Evolutionary conservation across 1,140 invertebrate genomes (phyloP).

Genomic region (Drosophila bipectinata): DNA sequence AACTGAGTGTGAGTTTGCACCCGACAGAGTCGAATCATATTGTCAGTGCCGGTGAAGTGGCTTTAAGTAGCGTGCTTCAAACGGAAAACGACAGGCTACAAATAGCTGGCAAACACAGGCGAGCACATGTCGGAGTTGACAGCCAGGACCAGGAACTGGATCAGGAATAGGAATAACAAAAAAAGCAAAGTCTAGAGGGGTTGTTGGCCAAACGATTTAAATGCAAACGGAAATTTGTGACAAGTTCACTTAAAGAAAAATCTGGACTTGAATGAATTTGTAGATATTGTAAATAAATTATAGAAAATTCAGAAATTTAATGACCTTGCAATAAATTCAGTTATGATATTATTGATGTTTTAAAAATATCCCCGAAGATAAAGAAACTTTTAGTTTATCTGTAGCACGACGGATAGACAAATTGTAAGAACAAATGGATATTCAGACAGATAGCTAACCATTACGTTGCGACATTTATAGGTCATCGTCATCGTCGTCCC

Average conservation of each 20-base stretch:
- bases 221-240: conserved; percentile 51
- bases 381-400: background rate
- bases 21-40: conserved; percentile 28
- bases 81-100: conserved; percentile 41
- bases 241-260: conserved; percentile 4
- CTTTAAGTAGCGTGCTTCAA: conserved; percentile 65
- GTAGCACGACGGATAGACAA: conserved; percentile 31
- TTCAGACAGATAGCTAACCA: conserved; percentile 42
- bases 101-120: conserved; percentile 35
- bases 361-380: too few species aligned
- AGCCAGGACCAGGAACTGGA: conserved; percentile 28
- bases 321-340: too few species aligned
- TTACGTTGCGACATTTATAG: conserved; percentile 54
- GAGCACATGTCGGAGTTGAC: conserved; percentile 67
- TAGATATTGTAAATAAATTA: too few species aligned
- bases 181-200: conserved; percentile 15
- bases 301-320: too few species aligned
- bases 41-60: conserved; percentile 31
- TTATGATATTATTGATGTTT: too few species aligned
- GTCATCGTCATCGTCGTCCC: conserved; percentile 41
- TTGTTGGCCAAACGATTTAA: conserved; percentile 56
- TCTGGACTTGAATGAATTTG: background rate
- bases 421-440: conserved; percentile 32
- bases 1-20: background rate
- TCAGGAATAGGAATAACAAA: conserved; percentile 20